These are phyloP conservation scores for Himalopsyche anomala DNA, from an alignment of 2,888 invertebrate species.

Conservation along the genomic window DNA sequence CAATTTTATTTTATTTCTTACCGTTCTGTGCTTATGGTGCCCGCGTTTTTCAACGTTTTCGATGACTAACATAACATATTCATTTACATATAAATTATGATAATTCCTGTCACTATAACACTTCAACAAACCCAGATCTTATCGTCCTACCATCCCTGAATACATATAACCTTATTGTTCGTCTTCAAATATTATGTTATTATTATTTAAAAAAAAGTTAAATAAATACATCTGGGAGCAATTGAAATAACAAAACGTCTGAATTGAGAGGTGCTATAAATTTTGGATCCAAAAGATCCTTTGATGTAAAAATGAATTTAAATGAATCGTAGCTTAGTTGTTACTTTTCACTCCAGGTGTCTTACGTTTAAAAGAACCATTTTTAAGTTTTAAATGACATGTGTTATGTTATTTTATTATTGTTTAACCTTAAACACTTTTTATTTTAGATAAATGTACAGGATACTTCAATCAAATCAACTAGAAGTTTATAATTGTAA, in stretches of 20 bases:
- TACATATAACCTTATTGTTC: not conserved
- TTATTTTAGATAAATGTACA: too few species aligned
- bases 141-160: not conserved
- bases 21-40: too few species aligned
- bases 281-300: not conserved
- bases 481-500: too few species aligned
- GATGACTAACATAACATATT: not conserved
- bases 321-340: not conserved
- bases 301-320: constrained; percentile 16
- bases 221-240: not conserved
- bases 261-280: not conserved
- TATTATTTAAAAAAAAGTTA: not conserved
- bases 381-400: too few species aligned
- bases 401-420: too few species aligned
- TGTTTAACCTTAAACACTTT: too few species aligned
- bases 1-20: too few species aligned
- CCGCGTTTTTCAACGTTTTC: too few species aligned
- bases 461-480: too few species aligned
- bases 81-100: constrained; percentile 20
- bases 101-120: constrained; percentile 10
- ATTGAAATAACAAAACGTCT: constrained; percentile 1
- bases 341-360: not conserved
- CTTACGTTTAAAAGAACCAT: too few species aligned
- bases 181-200: not conserved
- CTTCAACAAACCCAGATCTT: not conserved